A percentile compares a stretch with the other conserved stretches of the same genome.
Evolutionary conservation across 1,140 invertebrate genomes (phyloP).

Genomic region (Calephelis nemesis): DNA sequence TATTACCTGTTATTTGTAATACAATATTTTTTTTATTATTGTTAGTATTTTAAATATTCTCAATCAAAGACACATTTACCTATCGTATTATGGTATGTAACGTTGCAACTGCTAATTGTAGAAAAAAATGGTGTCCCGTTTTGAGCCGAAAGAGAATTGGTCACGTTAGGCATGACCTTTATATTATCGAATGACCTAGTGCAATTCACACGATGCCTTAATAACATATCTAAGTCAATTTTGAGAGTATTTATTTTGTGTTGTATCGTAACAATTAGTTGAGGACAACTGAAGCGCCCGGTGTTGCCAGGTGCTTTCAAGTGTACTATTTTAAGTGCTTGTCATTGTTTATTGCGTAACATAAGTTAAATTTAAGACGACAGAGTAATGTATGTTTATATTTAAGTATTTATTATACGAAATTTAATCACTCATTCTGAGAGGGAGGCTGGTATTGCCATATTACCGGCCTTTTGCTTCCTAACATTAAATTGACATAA

Average conservation of each 20-base stretch:
- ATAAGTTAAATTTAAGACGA: conserved; percentile 59
- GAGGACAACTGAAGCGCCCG: conserved; percentile 13
- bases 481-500: conserved; percentile 63
- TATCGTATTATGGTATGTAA: too few relatives aligned
- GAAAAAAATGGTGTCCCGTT: too few relatives aligned
- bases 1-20: too few relatives aligned
- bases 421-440: conserved; percentile 8
- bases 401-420: conserved; percentile 71
- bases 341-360: conserved; percentile 62
- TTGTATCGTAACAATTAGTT: conserved; percentile 47
- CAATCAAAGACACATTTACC: too few relatives aligned
- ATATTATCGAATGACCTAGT: conserved; percentile 66
- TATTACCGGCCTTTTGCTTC: conserved; percentile 51
- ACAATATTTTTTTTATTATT: too few relatives aligned
- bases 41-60: too few relatives aligned
- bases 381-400: conserved; percentile 62
- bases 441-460: conserved; percentile 49
- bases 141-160: too few relatives aligned
- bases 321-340: conserved; percentile 55
- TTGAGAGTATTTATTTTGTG: conserved; percentile 53
- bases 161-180: conserved; percentile 24
- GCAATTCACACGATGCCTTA: conserved; percentile 78
- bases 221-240: conserved; percentile 79
- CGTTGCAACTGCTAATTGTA: too few relatives aligned
- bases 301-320: conserved; percentile 26